Base-by-base conservation (phyloP, 2,113 vertebrate genomes). In the Cephalopholis sonnerati region DNA sequence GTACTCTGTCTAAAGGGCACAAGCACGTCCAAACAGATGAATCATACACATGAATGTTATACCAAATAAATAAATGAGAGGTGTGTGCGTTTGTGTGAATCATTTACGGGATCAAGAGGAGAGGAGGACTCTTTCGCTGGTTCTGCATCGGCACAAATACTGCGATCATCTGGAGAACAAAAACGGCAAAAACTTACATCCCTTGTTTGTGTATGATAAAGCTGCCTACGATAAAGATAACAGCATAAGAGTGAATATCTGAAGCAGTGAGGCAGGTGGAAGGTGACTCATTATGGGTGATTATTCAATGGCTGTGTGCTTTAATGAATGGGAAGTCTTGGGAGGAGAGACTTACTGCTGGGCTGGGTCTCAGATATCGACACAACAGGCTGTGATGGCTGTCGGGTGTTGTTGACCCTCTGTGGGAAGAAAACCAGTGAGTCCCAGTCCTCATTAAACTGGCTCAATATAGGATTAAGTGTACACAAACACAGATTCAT, bases 61-160 rank as follows among this genome's bases (percentile, higher is more conserved):
- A 36, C 32, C 27, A 1, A 27, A 63, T 58, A 11, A 48, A 53
- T 9, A 8, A 18, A n/a, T 11, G 17, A 50, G 0, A 17, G 4
- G 4, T 12, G 36, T 61, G 25, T 18, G 12, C 41, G 22, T 15
- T 1, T 78, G 50, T 79, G 50, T 53, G 51, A 77, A 36, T 20
- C 2, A 11, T 15, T 77, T 87, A 94, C 93, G 63, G 69, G 4
- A 62, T 93, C 46, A n/a, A 1, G 0, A 32, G 0, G 29, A n/a
- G 64, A 48, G 4, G 57, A 0, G 0, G 24, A 0, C n/a, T 27
- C 2, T 13, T 0, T 2, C 8, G 1, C 1, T 68, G 59, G 4
- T 18, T 81, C 1, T 15, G 81, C 32, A 69, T 92, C 86, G 3
- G 64, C 7, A 24, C 0, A 44, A 77, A 90, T 13, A 29, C 4